phyloP scores from a whole-genome alignment of 2,888 invertebrate genomes.

The Tipula vernalis region DNA sequence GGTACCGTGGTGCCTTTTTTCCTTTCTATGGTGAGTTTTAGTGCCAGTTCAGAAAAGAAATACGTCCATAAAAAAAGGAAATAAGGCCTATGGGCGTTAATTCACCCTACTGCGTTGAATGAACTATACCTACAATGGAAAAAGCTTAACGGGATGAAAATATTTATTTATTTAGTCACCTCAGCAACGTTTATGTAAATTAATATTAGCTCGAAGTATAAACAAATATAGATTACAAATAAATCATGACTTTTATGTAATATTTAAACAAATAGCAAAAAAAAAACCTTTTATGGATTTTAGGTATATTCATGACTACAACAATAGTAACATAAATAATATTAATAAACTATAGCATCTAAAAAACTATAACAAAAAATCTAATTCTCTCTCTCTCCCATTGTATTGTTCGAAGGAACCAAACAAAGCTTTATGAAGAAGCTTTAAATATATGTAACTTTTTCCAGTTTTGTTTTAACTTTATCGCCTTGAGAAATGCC shows the following conservation, averaged over 20 bases:
- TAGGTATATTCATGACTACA: not conserved
- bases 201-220: not conserved
- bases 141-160: no score
- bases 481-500: not conserved
- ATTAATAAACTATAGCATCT: not conserved
- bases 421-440: not conserved
- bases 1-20: no score
- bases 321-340: not conserved
- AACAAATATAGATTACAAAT: not conserved
- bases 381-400: not conserved
- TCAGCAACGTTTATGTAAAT: not conserved
- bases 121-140: no score
- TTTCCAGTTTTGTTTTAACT: not conserved
- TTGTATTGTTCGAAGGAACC: not conserved
- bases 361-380: not conserved
- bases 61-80: no score
- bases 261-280: not conserved
- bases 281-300: not conserved
- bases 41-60: no score
- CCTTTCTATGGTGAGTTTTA: no score
- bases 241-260: not conserved
- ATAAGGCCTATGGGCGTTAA: no score
- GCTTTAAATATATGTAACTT: not conserved
- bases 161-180: not conserved
- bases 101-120: no score